Conservation (phyloP, 2,888 invertebrate genomes). For the Seira ritae region DNA sequence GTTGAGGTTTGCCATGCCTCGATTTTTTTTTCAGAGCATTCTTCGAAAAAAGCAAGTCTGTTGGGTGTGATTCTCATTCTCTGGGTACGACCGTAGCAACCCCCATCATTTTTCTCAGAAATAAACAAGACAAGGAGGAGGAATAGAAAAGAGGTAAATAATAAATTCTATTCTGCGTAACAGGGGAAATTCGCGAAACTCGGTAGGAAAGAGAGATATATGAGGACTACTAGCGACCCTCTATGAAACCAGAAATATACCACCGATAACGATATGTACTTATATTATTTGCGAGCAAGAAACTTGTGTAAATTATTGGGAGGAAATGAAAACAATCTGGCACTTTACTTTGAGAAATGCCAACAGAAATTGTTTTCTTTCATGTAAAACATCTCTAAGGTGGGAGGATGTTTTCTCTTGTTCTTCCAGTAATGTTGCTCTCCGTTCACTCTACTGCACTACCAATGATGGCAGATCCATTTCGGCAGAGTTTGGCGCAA, state of each 20-base stretch:
- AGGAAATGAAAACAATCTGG: conserved; percentile 45
- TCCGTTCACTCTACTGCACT: conserved; percentile 9
- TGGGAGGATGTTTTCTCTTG: not conserved
- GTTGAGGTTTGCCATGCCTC: not conserved
- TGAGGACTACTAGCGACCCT: not conserved
- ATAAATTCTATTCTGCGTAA: not conserved
- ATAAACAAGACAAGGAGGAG: conserved; percentile 11
- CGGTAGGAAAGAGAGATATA: not conserved
- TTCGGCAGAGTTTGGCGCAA: too few species aligned
- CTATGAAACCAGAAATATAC: conserved; percentile 10
- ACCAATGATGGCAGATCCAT: not conserved
- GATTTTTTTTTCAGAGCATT: conserved; percentile 8
- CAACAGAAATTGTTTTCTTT: too few species aligned
- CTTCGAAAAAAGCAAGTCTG: conserved; percentile 11
- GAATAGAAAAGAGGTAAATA: not conserved
- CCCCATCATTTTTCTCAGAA: not conserved
- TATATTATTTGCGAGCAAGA: conserved; percentile 17
- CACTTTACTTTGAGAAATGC: not conserved
- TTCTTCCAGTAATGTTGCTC: not conserved
- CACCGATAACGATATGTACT: too few species aligned
- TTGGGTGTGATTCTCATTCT: not conserved
- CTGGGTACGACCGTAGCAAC: not conserved
- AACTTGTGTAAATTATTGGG: conserved; percentile 27
- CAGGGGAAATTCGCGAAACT: not conserved
- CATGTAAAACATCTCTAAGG: not conserved